phyloP scores from a whole-genome alignment of 1,140 invertebrate genomes.

The Leptinotarsa defecta region DNA sequence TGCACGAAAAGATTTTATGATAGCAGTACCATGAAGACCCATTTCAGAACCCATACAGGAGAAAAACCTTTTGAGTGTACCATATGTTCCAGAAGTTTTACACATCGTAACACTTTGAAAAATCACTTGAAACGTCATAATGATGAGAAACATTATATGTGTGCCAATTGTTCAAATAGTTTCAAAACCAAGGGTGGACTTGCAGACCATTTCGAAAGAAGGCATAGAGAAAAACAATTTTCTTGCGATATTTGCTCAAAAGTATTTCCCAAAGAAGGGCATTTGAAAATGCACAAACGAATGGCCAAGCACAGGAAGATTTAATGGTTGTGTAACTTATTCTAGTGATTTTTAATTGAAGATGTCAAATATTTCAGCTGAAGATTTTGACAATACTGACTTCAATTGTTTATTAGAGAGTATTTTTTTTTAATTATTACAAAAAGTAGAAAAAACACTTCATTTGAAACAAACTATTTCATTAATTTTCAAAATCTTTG shows the following conservation, averaged over 20 bases:
- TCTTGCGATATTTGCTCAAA: background rate
- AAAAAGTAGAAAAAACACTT: too few species aligned
- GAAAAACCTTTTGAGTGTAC: constrained; percentile 73
- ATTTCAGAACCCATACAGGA: constrained; percentile 35
- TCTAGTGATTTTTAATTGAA: too few species aligned
- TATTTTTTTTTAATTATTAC: too few species aligned
- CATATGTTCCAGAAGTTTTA: background rate
- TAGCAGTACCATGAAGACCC: constrained; percentile 33
- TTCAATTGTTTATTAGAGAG: too few species aligned
- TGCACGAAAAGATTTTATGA: constrained; percentile 37
- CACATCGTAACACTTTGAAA: background rate
- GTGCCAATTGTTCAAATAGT: background rate
- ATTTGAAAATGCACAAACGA: constrained; percentile 3
- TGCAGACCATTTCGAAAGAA: background rate
- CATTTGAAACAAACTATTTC: too few species aligned
- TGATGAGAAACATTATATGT: background rate
- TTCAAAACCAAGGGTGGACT: background rate
- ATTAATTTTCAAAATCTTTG: too few species aligned
- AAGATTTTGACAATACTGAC: too few species aligned
- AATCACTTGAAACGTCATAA: background rate
- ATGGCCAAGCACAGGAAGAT: background rate
- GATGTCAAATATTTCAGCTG: too few species aligned
- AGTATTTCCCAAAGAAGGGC: background rate
- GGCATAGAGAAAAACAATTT: background rate
- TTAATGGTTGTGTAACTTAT: background rate